A percentile compares a stretch with the other conserved stretches of the same genome.
Conservation (phyloP, 2,888 invertebrate genomes). For the Exephanes ischioxanthus region DNA sequence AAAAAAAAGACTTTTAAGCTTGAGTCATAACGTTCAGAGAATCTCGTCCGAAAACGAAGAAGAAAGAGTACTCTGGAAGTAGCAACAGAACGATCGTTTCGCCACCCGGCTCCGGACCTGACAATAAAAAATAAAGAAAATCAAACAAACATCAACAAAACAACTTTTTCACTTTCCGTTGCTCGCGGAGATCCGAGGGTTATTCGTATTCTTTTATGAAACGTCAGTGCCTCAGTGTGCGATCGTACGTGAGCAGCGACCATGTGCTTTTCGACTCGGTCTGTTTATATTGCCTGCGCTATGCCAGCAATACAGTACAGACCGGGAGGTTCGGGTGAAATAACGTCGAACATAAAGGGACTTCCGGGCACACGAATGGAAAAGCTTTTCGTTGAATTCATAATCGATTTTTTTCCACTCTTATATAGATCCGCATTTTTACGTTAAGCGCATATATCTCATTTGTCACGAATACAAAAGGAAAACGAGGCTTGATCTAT, state of each 20-base stretch:
- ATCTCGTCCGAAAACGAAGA: background rate
- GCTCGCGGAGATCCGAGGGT: conserved; percentile 5
- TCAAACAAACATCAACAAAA: background rate
- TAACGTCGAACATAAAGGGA: conserved; percentile 56
- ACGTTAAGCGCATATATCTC: background rate
- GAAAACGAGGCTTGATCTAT: background rate
- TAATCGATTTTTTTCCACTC: conserved; percentile 23
- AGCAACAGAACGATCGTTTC: conserved; percentile 14
- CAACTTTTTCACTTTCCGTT: conserved; percentile 23
- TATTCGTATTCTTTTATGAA: conserved; percentile 45
- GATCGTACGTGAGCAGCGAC: conserved; percentile 36
- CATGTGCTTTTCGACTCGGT: conserved; percentile 62
- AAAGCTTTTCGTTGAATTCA: conserved; percentile 43
- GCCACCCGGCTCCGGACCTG: background rate
- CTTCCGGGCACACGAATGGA: conserved; percentile 35
- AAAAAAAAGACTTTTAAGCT: background rate
- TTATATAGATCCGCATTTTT: background rate
- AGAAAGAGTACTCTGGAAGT: background rate
- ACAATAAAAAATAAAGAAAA: conserved; percentile 3
- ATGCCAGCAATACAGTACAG: conserved; percentile 51
- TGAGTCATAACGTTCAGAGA: background rate
- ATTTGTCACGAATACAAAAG: background rate
- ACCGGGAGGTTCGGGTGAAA: conserved; percentile 32
- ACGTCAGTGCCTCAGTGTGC: conserved; percentile 12
- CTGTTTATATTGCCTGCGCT: conserved; percentile 67